Evolutionary conservation across 2,797 vertebrate species (phyloP), one percentile per base, ranked within the genome.

Genomic region (Salarias fasciatus): DNA sequence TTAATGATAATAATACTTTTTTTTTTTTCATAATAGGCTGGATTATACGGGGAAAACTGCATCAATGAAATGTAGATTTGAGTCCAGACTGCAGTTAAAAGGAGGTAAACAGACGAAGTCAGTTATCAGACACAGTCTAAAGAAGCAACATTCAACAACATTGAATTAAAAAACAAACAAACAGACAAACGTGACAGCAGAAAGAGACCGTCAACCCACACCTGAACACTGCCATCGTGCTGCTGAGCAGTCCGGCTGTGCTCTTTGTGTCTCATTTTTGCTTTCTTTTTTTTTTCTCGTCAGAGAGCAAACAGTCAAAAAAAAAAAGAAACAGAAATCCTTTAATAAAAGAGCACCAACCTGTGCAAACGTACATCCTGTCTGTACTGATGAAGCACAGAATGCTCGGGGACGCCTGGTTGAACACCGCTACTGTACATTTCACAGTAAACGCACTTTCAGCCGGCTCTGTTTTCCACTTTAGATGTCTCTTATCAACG

Each of bases 391-490:
- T n/a, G n/a, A n/a, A n/a, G n/a, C 42, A n/a, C 2, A 24, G 18
- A 24, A 24, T 56, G 8, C 57, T 4, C 18, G 29, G 41, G 9
- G 42, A 46, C 1, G 72, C 83, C 80, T 81, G 83, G 82, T 61
- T 42, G 79, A 83, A 78, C 12, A 44, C 80, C 71, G 1, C 38
- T 48, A 44, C 79, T 13, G 44, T 84, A 65, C 88, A 85, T 88
- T 92, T 77, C 90, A 84, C 90, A 90, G 75, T 86, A 90, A 90
- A 90, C 55, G 88, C 88, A 82, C 82, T 91, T 93, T 92, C 89
- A 91, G 86, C 79, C 64, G 37, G 49, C 54, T 76, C 66, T 72
- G 61, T 83, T 53, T 63, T 66, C 59, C 48, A 69, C 74, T 70
- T 76, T 57, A 57, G 64, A 72, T 76, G 75, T 85, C 63, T 65